Base-by-base conservation (phyloP, 1,140 invertebrate genomes). In the Metaphire vulgaris region DNA sequence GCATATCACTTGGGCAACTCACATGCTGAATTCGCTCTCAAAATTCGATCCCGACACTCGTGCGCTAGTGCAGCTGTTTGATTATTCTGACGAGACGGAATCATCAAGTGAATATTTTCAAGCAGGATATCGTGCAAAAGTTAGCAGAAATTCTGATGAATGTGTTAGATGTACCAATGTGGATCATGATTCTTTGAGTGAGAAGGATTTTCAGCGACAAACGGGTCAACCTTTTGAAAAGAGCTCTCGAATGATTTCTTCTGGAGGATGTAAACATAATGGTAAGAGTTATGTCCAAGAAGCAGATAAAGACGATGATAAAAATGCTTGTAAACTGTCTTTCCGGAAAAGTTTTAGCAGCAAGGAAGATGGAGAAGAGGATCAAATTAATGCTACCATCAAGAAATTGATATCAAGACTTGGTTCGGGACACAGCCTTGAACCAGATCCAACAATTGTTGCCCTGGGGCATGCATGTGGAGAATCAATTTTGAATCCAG, bases 1-100 rank as follows among this genome's bases (percentile, higher is more conserved):
- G 64, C 96, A 98, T 80, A 96, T 97, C 79, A 94, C 94, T 2
- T 98, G 96, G 95, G 95, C 95, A 0, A 94, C 96, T 82, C 93
- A 94, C 33, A 87, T 97, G 16, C 93, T 97, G 0, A 95, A 93
- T 82, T 95, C 94, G 1, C 93, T 97, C 78, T 93, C 93, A 0
- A 97, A 96, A 85, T 98, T 97, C 41, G 41, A 56, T 56, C 41
- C 41, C 41, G 21, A 56, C 41, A 56, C 41, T 12, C 41, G 41
- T 56, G 41, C 41, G 41, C 21, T 56, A 56, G 41, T 56, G 41
- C 41, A 21, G 21, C 41, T 56, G 41, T 21, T 56, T 6, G 41
- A 56, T 21, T 56, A 56, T 56, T 6, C 21, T 56, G 41, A 56
- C 41, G 41, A 56, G 41, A 56, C n/a, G n/a, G n/a, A n/a, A n/a